Base-by-base conservation (phyloP, 2,113 vertebrate genomes). In the Dipodomys stephensi region DNA sequence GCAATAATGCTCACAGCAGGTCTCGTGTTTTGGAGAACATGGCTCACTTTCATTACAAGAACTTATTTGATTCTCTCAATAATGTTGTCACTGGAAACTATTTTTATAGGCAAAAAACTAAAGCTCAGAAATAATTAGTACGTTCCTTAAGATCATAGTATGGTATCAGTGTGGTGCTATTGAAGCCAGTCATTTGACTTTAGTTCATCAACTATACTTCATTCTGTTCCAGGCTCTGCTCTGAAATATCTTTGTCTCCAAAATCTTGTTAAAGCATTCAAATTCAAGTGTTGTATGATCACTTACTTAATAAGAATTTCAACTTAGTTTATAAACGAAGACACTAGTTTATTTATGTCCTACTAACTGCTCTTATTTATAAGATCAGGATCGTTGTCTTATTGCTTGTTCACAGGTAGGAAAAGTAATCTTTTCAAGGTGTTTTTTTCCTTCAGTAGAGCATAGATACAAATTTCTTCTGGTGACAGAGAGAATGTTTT, bases 241-340 rank as follows among this genome's bases (percentile, higher is more conserved):
- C 16, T 92, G 44, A 88, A 49, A 76, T 4, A 93, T 71, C 53
- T 82, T 95, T n/a, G n/a, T 83, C 28, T 94, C 68, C 94, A 64
- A 90, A 73, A 72, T 91, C 82, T 94, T 78, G 53, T 46, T 88
- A 22, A 74, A 89, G 81, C n/a, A 74, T 89, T 87, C 81, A 44
- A 92, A 95, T 94, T 84, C 64, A 92, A 91, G 72, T 72, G 19
- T 10, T n/a, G 7, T 32, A 25, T 89, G 80, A 67, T 89, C 95
- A 86, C 87, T 96, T 92, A 69, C 11, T 68, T 83, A 95, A 46
- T 76, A 83, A 74, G 16, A 57, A 57, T 16, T 13, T 57, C 53
- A 15, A 57, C 53, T 18, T 57, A 57, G 53, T 57, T 57, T 16
- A 57, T 13, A 18, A 57, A 57, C 53, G 0, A 57, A 57, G 53